phyloP scores from a whole-genome alignment of 1,140 invertebrate genomes.

The Melipona quadrifasciata region DNA sequence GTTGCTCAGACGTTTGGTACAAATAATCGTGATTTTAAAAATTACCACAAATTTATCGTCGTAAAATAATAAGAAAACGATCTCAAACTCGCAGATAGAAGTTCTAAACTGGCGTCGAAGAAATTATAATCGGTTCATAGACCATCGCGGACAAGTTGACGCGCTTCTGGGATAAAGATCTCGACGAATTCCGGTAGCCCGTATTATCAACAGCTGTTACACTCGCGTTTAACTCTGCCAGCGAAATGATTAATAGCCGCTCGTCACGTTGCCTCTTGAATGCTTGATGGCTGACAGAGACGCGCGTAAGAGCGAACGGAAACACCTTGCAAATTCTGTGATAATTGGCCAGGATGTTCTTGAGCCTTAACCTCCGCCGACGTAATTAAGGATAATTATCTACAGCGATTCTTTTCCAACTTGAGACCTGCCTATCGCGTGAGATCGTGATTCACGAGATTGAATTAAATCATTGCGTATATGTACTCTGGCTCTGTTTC shows the following conservation, averaged over 20 bases:
- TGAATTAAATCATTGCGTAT: neutral
- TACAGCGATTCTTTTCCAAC: neutral
- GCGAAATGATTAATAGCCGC: constrained; percentile 44
- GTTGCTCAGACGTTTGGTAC: neutral
- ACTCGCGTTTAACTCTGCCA: constrained; percentile 45
- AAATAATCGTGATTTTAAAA: neutral
- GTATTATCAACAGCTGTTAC: constrained; percentile 17
- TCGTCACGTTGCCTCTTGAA: neutral
- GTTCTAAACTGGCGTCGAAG: too few species aligned
- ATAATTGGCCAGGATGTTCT: neutral
- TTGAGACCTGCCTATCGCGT: neutral
- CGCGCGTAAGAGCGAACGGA: neutral
- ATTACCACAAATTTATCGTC: neutral
- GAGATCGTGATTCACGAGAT: neutral
- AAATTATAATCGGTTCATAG: too few species aligned
- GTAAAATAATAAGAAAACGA: too few species aligned
- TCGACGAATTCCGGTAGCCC: constrained; percentile 3
- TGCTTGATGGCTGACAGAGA: neutral
- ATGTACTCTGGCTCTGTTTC: neutral
- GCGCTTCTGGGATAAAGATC: neutral
- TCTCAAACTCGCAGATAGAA: too few species aligned
- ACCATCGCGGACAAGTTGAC: too few species aligned
- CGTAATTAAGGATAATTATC: constrained; percentile 30
- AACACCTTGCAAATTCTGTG: neutral
- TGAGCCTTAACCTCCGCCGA: too few species aligned